phyloP scores from a whole-genome alignment of 2,888 invertebrate species.

The Ennomos erosarius region DNA sequence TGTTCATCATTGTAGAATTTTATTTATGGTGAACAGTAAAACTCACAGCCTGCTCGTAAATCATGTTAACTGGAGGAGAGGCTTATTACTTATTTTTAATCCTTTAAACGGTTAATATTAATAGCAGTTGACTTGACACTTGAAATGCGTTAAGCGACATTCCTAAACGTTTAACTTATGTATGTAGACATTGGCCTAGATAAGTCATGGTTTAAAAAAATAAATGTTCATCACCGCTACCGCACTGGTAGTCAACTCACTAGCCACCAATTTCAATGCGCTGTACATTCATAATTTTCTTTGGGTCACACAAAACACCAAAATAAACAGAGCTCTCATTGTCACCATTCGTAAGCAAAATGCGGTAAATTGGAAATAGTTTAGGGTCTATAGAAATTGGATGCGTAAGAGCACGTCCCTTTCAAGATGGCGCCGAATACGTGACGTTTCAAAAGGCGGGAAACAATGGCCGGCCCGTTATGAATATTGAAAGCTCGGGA shows the following conservation, averaged over 20 bases:
- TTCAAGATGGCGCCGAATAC: slow-evolving; percentile 77
- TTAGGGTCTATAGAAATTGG: slow-evolving; percentile 62
- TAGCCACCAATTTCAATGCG: slow-evolving; percentile 64
- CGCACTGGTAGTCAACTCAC: slow-evolving; percentile 57
- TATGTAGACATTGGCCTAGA: slow-evolving; percentile 47
- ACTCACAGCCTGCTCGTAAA: slow-evolving; percentile 55
- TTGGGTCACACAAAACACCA: slow-evolving; percentile 74
- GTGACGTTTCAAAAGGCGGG: slow-evolving; percentile 75
- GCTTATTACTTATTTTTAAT: slow-evolving; percentile 45
- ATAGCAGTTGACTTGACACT: slow-evolving; percentile 26
- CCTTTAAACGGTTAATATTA: slow-evolving; percentile 39
- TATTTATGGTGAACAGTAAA: slow-evolving; percentile 59
- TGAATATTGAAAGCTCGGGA: slow-evolving; percentile 76
- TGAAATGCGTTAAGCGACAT: slow-evolving; percentile 41
- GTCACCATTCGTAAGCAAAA: slow-evolving; percentile 43
- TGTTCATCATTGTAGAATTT: slow-evolving; percentile 59
- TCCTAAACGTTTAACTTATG: slow-evolving; percentile 52
- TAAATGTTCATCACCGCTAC: slow-evolving; percentile 56
- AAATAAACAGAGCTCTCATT: slow-evolving; percentile 52
- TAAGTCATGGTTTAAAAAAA: slow-evolving; percentile 56
- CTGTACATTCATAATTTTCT: slow-evolving; percentile 77
- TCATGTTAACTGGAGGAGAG: slow-evolving; percentile 53
- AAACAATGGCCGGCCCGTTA: slow-evolving; percentile 79
- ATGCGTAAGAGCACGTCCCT: slow-evolving; percentile 72
- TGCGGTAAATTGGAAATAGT: slow-evolving; percentile 45